A percentile compares a stretch with the other conserved stretches of the same genome.
Conservation (phyloP, 2,797 vertebrate species). For the Falco rusticolus region DNA sequence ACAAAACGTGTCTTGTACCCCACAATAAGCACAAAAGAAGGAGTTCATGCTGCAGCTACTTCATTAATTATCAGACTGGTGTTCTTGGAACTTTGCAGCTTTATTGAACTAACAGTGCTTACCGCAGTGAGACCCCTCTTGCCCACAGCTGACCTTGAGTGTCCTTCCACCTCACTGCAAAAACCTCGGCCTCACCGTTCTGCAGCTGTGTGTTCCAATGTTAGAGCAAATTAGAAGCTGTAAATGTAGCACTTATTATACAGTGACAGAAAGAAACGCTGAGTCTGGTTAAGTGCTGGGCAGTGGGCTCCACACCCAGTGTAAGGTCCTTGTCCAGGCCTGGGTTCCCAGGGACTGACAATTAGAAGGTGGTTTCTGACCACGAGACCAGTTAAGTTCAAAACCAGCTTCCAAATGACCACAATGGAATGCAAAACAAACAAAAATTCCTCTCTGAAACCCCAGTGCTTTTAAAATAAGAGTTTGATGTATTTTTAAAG, state of each 20-base stretch:
- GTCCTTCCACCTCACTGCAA: not conserved
- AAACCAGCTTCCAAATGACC: slow-evolving; percentile 4
- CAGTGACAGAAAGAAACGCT: not conserved
- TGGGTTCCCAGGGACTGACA: not conserved
- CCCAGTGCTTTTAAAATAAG: not conserved
- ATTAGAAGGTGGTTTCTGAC: slow-evolving; percentile 25
- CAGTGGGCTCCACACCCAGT: not conserved
- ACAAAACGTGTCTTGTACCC: not conserved
- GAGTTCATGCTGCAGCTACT: not conserved
- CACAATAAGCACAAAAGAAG: not conserved
- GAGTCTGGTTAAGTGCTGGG: not conserved
- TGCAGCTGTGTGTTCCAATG: not conserved
- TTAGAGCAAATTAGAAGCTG: not conserved
- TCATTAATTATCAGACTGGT: not conserved
- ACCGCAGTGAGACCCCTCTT: not conserved
- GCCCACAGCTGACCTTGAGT: not conserved
- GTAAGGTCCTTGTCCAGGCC: not conserved
- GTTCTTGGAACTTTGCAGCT: not conserved
- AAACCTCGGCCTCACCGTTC: not conserved
- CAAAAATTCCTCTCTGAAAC: not conserved
- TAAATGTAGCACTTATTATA: not conserved
- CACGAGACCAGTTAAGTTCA: slow-evolving; percentile 8
- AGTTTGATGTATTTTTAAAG: slow-evolving; percentile 4
- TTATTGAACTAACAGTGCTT: not conserved
- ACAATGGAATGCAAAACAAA: not conserved